phyloP scores from a whole-genome alignment of 92 coral and sea anemone genomes.

The Zoanthus sansibaricus region DNA sequence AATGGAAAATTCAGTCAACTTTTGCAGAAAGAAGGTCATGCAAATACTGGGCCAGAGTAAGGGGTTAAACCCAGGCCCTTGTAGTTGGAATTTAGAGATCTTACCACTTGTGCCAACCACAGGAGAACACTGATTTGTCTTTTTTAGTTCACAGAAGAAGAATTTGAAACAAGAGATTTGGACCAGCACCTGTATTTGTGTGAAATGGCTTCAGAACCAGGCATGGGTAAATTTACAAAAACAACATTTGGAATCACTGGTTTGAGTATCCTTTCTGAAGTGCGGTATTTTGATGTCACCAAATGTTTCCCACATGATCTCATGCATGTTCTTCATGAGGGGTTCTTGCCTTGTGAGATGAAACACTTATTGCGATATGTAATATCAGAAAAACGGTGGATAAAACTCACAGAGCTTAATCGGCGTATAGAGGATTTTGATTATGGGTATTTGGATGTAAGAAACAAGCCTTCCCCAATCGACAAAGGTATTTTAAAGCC shows the following conservation, averaged over 20 bases:
- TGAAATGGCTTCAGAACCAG: constrained; percentile 48
- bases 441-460: constrained; percentile 35
- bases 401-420: constrained; percentile 28
- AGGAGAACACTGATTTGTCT: background rate
- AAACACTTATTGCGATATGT: constrained; percentile 35
- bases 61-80: background rate
- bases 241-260: constrained; percentile 46
- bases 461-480: constrained; percentile 40
- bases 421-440: constrained; percentile 43
- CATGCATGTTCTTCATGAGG: constrained; percentile 51
- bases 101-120: background rate
- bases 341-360: constrained; percentile 32
- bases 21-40: no score
- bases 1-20: no score
- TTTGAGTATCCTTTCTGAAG: constrained; percentile 26
- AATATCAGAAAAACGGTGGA: background rate
- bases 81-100: background rate
- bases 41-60: no score
- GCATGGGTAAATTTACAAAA: constrained; percentile 7
- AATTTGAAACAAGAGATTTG: constrained; percentile 28
- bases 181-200: constrained; percentile 45
- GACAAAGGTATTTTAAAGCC: constrained; percentile 23
- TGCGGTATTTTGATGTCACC: constrained; percentile 39
- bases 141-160: constrained; percentile 37
- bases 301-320: constrained; percentile 38